A percentile compares a stretch with the other conserved stretches of the same genome.
phyloP scores from a whole-genome alignment of 2,888 invertebrate genomes.

The Beris morrisii region DNA sequence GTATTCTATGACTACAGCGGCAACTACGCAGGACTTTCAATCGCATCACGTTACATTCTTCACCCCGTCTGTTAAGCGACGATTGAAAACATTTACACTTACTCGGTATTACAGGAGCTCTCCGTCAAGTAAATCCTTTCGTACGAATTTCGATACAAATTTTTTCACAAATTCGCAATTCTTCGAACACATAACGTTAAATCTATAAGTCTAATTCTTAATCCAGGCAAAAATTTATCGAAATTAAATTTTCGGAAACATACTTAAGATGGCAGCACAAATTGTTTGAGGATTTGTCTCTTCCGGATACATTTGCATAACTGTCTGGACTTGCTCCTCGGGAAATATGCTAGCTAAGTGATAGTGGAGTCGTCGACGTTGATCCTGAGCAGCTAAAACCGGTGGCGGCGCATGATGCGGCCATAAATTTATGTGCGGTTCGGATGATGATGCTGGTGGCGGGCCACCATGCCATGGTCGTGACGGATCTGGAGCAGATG shows the following conservation, averaged over 20 bases:
- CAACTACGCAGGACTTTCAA: no score
- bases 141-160: no score
- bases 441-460: slow-evolving; percentile 60
- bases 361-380: slow-evolving; percentile 77
- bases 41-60: no score
- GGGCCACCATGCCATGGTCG: slow-evolving; percentile 59
- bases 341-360: slow-evolving; percentile 91
- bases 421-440: slow-evolving; percentile 65
- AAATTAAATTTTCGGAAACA: slow-evolving; percentile 64
- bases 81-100: no score
- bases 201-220: background rate
- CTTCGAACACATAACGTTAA: background rate
- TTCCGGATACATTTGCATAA: slow-evolving; percentile 85
- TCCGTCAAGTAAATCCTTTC: no score
- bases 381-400: slow-evolving; percentile 58
- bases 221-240: background rate
- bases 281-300: slow-evolving; percentile 88
- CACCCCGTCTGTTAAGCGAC: no score
- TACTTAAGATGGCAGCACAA: slow-evolving; percentile 80
- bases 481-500: slow-evolving; percentile 71
- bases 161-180: background rate
- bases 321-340: slow-evolving; percentile 83
- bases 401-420: slow-evolving; percentile 46
- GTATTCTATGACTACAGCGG: no score
- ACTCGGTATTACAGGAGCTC: no score